Percentiles rank a stretch among this genome's conserved stretches.
These are phyloP conservation scores for Mustela lutreola DNA, from an alignment of 2,113 vertebrate species.

Conservation along the genomic window DNA sequence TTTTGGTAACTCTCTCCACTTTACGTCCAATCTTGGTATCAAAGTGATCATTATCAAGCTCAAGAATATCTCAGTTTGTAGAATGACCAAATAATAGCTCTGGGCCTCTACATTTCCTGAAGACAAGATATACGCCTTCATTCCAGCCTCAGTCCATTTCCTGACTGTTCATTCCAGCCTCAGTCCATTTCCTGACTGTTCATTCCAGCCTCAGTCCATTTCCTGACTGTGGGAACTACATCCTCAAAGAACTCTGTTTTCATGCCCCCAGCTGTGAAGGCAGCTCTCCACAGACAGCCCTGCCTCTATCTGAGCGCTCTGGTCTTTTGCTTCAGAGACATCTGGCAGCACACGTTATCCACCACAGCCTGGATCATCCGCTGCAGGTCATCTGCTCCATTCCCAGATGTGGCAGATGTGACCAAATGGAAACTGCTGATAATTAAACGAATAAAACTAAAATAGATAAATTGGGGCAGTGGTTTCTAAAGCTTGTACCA, in stretches of 20 bases:
- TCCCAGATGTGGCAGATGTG: slow-evolving; percentile 87
- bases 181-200: slow-evolving; percentile 83
- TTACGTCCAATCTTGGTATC: slow-evolving; percentile 96
- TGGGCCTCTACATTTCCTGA: slow-evolving; percentile 98
- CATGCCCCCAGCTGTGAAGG: slow-evolving; percentile 92
- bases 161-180: slow-evolving; percentile 93
- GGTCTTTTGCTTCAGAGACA: slow-evolving; percentile 96
- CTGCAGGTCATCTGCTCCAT: slow-evolving; percentile 91
- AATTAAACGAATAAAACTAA: neutral
- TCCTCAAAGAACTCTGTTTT: slow-evolving; percentile 98
- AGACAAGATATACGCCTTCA: slow-evolving; percentile 96
- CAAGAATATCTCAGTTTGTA: slow-evolving; percentile 94
- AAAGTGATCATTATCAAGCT: slow-evolving; percentile 97
- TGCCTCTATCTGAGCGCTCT: slow-evolving; percentile 96
- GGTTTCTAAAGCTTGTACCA: neutral
- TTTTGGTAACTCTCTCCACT: slow-evolving; percentile 95
- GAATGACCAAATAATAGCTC: slow-evolving; percentile 95
- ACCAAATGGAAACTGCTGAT: neutral
- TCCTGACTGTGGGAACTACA: slow-evolving; percentile 93
- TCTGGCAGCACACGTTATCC: slow-evolving; percentile 96
- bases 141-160: slow-evolving; percentile 92
- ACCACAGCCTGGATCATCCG: slow-evolving; percentile 93
- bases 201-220: slow-evolving; percentile 92
- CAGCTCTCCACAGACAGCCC: slow-evolving; percentile 96
- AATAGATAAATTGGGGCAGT: rapidly evolving